These are phyloP conservation scores for Rhinopithecus roxellana DNA, from an alignment of 2,113 vertebrate species.

Conservation along the genomic window DNA sequence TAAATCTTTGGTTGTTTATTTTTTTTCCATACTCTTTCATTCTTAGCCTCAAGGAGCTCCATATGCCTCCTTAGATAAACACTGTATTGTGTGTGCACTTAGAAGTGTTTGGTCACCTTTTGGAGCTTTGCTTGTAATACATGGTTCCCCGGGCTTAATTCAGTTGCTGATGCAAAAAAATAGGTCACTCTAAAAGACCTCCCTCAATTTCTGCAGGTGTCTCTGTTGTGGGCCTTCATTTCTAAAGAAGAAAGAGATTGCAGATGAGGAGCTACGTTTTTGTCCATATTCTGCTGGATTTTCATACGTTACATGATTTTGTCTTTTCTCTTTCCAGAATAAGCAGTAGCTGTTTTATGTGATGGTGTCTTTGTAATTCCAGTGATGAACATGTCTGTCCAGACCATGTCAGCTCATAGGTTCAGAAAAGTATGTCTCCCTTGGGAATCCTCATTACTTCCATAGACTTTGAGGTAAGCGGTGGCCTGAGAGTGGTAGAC, in stretches of 20 bases:
- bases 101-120: slow-evolving; percentile 92
- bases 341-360: slow-evolving; percentile 89
- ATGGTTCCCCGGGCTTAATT: slow-evolving; percentile 79
- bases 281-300: slow-evolving; percentile 67
- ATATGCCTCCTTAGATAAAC: slow-evolving; percentile 87
- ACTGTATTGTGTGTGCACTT: slow-evolving; percentile 92
- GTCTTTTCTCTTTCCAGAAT: slow-evolving; percentile 90
- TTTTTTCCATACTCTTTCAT: slow-evolving; percentile 83
- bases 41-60: slow-evolving; percentile 87
- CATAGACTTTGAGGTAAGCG: background rate
- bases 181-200: slow-evolving; percentile 85
- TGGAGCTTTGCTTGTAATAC: slow-evolving; percentile 84
- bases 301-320: slow-evolving; percentile 85
- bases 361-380: slow-evolving; percentile 90
- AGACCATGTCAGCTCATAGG: slow-evolving; percentile 84
- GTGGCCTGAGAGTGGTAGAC: background rate
- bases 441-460: slow-evolving; percentile 65
- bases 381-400: slow-evolving; percentile 89
- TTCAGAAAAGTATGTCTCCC: slow-evolving; percentile 85
- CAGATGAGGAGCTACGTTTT: slow-evolving; percentile 13
- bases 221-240: slow-evolving; percentile 67
- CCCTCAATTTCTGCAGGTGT: slow-evolving; percentile 66
- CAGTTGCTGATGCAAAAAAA: slow-evolving; percentile 90
- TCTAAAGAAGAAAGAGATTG: slow-evolving; percentile 60
- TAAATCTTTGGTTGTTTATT: slow-evolving; percentile 86